These are phyloP conservation scores for Microctonus aethiopoides DNA, from an alignment of 2,888 invertebrate species.

Conservation along the genomic window DNA sequence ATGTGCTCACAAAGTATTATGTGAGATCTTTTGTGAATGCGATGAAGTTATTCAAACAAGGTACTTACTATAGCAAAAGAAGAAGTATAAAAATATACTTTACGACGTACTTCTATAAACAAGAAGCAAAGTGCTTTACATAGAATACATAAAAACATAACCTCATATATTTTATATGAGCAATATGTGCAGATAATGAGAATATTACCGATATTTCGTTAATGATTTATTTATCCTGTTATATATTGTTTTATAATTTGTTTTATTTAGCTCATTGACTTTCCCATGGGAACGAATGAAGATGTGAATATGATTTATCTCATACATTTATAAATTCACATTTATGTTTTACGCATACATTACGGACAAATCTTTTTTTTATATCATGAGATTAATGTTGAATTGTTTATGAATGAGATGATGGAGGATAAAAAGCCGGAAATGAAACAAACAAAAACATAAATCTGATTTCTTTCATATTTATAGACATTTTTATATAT, in stretches of 20 bases:
- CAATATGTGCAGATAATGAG: neutral
- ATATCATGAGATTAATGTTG: neutral
- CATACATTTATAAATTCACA: neutral
- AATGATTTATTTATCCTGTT: constrained; percentile 11
- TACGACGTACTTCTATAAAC: neutral
- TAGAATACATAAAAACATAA: neutral
- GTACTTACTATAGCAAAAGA: neutral
- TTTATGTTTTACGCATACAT: neutral
- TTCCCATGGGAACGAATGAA: neutral
- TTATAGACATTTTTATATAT: neutral
- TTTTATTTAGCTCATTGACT: neutral
- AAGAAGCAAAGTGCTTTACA: neutral
- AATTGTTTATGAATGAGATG: neutral
- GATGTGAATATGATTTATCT: neutral
- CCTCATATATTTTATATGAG: neutral
- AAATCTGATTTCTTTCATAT: too few relatives aligned
- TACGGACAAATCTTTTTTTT: neutral
- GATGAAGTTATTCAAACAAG: neutral
- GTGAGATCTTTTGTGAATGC: neutral
- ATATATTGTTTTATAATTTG: too few relatives aligned
- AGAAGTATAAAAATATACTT: neutral
- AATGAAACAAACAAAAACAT: too few relatives aligned
- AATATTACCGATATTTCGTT: neutral
- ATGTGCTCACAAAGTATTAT: neutral
- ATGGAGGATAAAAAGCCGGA: neutral